Evolutionary conservation across 2,797 vertebrate genomes (phyloP).

Genomic region (Falco peregrinus): DNA sequence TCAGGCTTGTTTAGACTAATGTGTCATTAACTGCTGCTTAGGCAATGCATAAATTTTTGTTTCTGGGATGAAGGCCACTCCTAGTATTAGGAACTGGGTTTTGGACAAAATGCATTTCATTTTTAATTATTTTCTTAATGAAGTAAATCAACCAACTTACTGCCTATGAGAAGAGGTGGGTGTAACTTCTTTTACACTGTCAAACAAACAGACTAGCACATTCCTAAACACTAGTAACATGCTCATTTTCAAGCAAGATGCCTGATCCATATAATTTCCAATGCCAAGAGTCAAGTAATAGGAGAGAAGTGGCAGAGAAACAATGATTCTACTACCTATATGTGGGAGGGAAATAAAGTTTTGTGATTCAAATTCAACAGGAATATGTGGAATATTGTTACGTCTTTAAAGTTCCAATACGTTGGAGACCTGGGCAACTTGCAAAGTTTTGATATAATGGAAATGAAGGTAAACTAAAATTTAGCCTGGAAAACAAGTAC

Average conservation of each 20-base stretch:
- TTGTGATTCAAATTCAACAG: background rate
- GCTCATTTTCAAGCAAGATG: background rate
- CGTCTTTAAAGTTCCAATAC: background rate
- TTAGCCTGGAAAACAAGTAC: background rate
- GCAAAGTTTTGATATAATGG: background rate
- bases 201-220: background rate
- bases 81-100: background rate
- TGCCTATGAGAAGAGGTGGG: background rate
- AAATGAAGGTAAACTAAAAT: background rate
- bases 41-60: background rate
- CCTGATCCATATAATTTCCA: background rate
- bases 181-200: background rate
- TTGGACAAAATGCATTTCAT: background rate
- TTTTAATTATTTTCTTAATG: background rate
- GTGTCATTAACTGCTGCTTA: background rate
- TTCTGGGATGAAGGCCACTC: background rate
- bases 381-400: background rate
- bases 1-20: background rate
- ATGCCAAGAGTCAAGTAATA: background rate
- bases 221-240: background rate
- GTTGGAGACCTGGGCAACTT: background rate
- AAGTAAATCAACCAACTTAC: background rate
- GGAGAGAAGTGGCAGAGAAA: background rate
- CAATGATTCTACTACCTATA: background rate
- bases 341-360: background rate